A percentile compares a stretch with the other conserved stretches of the same genome.
Conservation (phyloP, 2,113 vertebrate genomes). For the Shinisaurus crocodilurus region DNA sequence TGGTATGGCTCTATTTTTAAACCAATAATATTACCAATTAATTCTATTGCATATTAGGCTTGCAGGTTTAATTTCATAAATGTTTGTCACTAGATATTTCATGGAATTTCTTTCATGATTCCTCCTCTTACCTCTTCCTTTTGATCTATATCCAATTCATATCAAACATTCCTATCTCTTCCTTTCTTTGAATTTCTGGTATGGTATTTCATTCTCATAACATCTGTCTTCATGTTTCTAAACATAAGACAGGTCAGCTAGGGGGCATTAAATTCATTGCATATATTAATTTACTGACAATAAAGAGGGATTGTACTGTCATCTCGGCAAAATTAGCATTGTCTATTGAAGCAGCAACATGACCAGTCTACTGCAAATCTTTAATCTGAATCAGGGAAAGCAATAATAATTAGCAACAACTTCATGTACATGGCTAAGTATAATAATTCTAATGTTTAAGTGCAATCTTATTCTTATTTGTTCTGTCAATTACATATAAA, state of each 20-base stretch:
- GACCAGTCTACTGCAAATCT: not conserved
- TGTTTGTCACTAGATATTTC: not conserved
- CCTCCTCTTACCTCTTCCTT: not conserved
- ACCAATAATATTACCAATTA: not conserved
- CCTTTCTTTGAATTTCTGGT: conserved; percentile 14
- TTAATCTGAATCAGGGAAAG: not conserved
- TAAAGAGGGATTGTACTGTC: not conserved
- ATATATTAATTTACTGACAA: not conserved
- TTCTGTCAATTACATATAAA: not conserved
- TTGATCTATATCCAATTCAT: conserved; percentile 20
- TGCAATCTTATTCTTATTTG: not conserved
- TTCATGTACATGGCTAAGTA: not conserved
- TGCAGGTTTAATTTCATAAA: not conserved
- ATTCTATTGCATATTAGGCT: not conserved
- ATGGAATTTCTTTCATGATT: not conserved
- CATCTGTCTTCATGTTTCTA: not conserved
- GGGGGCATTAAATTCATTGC: not conserved
- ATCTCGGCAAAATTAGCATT: not conserved
- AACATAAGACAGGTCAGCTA: not conserved
- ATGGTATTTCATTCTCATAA: not conserved
- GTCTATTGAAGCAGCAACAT: not conserved
- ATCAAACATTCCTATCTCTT: not conserved
- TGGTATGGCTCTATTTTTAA: not conserved
- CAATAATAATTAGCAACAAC: not conserved
- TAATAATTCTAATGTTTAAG: not conserved